Evolutionary conservation across 2,797 vertebrate genomes (phyloP).

Genomic region (Chelidonichthys spinosus): DNA sequence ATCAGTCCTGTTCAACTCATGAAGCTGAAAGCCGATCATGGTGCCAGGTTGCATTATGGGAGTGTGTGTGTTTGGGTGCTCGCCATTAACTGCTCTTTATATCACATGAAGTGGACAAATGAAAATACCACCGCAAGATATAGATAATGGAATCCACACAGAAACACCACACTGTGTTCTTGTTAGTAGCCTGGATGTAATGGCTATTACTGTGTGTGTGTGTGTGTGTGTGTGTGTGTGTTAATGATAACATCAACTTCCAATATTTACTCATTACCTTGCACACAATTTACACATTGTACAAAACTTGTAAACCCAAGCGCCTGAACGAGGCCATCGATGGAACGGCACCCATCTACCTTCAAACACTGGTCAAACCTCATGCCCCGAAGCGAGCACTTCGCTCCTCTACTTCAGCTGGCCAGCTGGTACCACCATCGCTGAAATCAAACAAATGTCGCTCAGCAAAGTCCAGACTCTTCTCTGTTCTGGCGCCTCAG

Average conservation of each 20-base stretch:
- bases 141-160: conserved; percentile 27
- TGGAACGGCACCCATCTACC: too few relatives aligned
- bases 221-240: too few relatives aligned
- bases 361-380: too few relatives aligned
- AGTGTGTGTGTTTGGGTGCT: not conserved
- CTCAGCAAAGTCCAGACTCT: too few relatives aligned
- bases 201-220: not conserved
- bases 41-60: not conserved
- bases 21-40: conserved; percentile 1
- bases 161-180: conserved; percentile 21
- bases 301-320: not conserved
- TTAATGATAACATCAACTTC: not conserved
- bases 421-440: too few relatives aligned
- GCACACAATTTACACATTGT: not conserved
- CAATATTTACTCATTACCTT: not conserved
- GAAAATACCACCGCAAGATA: conserved; percentile 13
- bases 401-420: too few relatives aligned
- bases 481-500: too few relatives aligned
- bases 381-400: too few relatives aligned
- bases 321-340: too few relatives aligned
- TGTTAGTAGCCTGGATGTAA: not conserved
- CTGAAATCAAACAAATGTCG: too few relatives aligned
- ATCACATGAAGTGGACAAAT: conserved; percentile 21
- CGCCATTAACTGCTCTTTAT: conserved; percentile 5
- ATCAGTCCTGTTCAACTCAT: not conserved